phyloP scores from a whole-genome alignment of 30 jellyfish, hydroid and myxozoan genomes.

The Morbakka virulenta region DNA sequence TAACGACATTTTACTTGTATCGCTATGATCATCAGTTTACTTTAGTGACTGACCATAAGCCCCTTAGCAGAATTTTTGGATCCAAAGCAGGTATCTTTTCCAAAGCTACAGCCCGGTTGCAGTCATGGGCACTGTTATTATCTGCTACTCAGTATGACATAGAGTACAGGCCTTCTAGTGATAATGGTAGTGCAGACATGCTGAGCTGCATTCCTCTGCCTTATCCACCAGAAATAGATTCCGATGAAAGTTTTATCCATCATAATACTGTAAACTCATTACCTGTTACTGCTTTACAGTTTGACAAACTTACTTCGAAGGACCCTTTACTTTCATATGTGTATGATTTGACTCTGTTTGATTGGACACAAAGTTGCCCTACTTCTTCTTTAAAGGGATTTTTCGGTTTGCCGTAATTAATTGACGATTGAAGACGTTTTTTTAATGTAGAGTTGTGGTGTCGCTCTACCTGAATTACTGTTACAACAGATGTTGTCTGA shows the following conservation, averaged over 20 bases:
- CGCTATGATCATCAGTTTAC: constrained; percentile 61
- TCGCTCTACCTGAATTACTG: too few species aligned
- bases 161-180: background rate
- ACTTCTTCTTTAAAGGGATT: background rate
- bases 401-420: background rate
- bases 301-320: background rate
- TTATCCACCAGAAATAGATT: background rate
- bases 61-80: constrained; percentile 25
- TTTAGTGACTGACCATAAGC: constrained; percentile 61
- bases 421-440: background rate
- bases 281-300: background rate
- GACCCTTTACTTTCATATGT: background rate
- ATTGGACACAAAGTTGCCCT: background rate
- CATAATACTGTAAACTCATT: background rate
- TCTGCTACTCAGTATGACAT: constrained; percentile 6
- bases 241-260: background rate
- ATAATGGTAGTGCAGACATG: constrained; percentile 15
- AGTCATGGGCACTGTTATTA: constrained; percentile 48
- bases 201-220: constrained; percentile 15
- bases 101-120: constrained; percentile 56
- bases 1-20: too few species aligned
- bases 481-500: background rate
- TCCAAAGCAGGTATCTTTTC: constrained; percentile 42
- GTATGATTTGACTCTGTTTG: background rate
- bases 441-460: background rate